Evolutionary conservation across 1,140 invertebrate genomes (phyloP), one percentile per base, ranked within the genome.

Genomic region (Anastatus disparis): DNA sequence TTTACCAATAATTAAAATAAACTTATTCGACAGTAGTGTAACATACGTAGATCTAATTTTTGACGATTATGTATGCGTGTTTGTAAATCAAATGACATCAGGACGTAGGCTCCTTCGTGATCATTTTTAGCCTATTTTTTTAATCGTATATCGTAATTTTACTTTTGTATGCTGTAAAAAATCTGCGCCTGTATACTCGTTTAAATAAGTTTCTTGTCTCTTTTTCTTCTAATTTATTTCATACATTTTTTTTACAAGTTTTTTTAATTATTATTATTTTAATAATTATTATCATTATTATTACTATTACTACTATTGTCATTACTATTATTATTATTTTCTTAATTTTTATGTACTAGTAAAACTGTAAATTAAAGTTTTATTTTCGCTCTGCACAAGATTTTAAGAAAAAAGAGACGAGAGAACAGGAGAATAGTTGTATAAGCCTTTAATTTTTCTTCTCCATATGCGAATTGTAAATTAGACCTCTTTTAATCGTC

Each of bases 401-500:
- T 66, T 62, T 65, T 4, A 22, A 26, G 17, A 64, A 66, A 66
- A 66, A 71, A 24, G 53, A 48, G 42, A 73, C 72, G 74, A 69
- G 74, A 73, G 68, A 71, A 76, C 50, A 75, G 35, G 40, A 65
- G 53, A 59, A 52, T 68, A 61, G 27, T 70, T 63, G n/a, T 26
- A 56, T 55, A 56, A 65, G 35, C 38, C 24, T 62, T 46, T 58
- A 50, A 63, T 48, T 65, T 69, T 29, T 59, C 63, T 44, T 55
- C 50, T 62, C 50, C 35, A 27, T 52, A 55, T 62, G 56, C 29
- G 42, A 79, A 76, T 78, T 79, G 75, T 81, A 80, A 73, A 61
- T 79, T 80, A 75, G 71, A 75, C 59, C 69, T 77, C 10, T 62
- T 64, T 74, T 76, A 69, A 73, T 75, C 71, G 71, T 76, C 72